These are phyloP conservation scores for Avahi laniger DNA, from an alignment of 2,797 vertebrate species.

Conservation along the genomic window DNA sequence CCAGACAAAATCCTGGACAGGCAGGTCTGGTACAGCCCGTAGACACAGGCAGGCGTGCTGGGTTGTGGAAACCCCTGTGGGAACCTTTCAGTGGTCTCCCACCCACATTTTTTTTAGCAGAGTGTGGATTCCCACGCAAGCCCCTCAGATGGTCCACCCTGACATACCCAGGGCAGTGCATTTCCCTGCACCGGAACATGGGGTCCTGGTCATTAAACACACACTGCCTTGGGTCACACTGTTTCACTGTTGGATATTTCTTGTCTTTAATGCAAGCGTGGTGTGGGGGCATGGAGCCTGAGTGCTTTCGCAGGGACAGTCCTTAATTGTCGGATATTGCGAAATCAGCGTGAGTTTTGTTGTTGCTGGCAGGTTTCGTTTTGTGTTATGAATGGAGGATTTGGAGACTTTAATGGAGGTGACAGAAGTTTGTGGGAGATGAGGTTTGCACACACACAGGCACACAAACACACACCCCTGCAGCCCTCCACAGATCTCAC, in stretches of 20 bases:
- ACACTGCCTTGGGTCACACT: not conserved
- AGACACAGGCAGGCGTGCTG: not conserved
- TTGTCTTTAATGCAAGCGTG: not conserved
- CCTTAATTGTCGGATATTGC: not conserved
- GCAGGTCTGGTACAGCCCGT: not conserved
- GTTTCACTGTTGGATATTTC: not conserved
- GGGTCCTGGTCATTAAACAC: not conserved
- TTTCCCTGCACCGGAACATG: not conserved
- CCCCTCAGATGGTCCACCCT: not conserved
- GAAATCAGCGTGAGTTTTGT: not conserved
- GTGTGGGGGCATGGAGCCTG: not conserved
- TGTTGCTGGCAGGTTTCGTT: not conserved
- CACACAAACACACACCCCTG: not conserved
- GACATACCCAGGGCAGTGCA: not conserved
- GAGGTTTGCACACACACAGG: not conserved
- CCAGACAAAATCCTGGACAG: constrained; percentile 41
- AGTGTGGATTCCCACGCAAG: not conserved
- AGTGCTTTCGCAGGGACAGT: not conserved
- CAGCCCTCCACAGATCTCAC: not conserved
- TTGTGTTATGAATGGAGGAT: not conserved
- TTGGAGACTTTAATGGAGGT: not conserved
- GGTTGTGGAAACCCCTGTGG: not conserved
- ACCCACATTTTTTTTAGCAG: not conserved
- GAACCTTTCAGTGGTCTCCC: not conserved
- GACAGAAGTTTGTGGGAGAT: not conserved